phyloP scores from a whole-genome alignment of 2,888 invertebrate species.

The Drosophila rellima region DNA sequence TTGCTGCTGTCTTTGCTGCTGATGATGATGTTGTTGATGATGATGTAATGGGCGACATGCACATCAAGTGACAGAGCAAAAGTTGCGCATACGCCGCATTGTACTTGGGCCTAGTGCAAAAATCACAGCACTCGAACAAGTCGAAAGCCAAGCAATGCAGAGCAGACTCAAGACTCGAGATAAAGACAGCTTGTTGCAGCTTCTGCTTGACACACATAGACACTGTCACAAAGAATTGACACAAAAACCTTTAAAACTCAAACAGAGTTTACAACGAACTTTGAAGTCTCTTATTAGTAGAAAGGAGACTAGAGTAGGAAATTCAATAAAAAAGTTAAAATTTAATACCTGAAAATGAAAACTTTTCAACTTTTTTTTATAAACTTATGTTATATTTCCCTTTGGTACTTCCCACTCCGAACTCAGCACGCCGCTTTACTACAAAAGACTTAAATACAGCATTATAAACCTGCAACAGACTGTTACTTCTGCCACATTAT shows the following conservation, averaged over 20 bases:
- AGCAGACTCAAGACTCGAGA: constrained; percentile 26
- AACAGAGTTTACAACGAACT: constrained; percentile 1
- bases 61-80: constrained; percentile 80
- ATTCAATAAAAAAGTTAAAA: no score
- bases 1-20: constrained; percentile 32
- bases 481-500: constrained; percentile 45
- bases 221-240: constrained; percentile 28
- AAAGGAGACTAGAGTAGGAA: not conserved
- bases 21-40: constrained; percentile 46
- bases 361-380: not conserved
- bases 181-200: constrained; percentile 31
- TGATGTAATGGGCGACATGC: constrained; percentile 80
- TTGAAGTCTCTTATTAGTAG: not conserved
- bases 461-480: constrained; percentile 10
- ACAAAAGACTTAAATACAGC: not conserved
- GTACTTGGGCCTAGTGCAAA: constrained; percentile 56
- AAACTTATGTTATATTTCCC: not conserved
- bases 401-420: not conserved
- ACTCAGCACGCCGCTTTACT: not conserved
- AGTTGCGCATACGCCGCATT: constrained; percentile 78
- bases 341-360: no score
- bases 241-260: constrained; percentile 26
- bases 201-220: constrained; percentile 34
- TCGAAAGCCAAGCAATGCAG: constrained; percentile 33
- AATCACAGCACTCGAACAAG: constrained; percentile 38